Percentiles rank a stretch among this genome's conserved stretches.
Conservation (phyloP, 2,888 invertebrate species). For the Macrosiphum euphorbiae region DNA sequence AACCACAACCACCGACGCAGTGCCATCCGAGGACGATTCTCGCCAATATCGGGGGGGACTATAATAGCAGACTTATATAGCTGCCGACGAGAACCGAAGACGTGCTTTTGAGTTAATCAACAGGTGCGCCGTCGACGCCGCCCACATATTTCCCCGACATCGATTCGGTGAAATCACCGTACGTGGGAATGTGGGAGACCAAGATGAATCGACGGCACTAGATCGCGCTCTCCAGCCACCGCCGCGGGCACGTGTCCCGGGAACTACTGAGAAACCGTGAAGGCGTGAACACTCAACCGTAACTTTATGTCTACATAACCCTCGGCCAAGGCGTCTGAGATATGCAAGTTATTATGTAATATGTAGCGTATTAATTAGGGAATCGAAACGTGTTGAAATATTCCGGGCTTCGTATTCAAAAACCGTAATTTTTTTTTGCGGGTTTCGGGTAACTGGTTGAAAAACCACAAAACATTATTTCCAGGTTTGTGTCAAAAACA, state of each 20-base stretch:
- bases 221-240: neutral
- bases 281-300: neutral
- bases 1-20: neutral
- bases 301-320: neutral
- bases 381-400: neutral
- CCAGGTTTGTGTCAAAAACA: too few relatives aligned
- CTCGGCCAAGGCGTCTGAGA: neutral
- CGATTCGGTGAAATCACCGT: neutral
- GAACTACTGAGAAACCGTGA: neutral
- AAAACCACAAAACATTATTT: too few relatives aligned
- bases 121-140: conserved; percentile 37
- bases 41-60: too few relatives aligned
- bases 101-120: neutral
- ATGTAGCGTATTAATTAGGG: neutral
- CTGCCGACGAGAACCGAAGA: neutral
- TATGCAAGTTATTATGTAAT: neutral
- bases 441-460: neutral
- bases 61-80: too few relatives aligned
- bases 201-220: neutral
- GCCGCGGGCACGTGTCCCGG: neutral
- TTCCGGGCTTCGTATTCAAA: neutral
- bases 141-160: conserved; percentile 25
- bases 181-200: neutral
- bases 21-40: neutral
- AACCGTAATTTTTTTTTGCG: neutral